Evolutionary conservation across 1,140 invertebrate species (phyloP), one percentile per base, ranked within the genome.

Genomic region (Bradysia coprophila): DNA sequence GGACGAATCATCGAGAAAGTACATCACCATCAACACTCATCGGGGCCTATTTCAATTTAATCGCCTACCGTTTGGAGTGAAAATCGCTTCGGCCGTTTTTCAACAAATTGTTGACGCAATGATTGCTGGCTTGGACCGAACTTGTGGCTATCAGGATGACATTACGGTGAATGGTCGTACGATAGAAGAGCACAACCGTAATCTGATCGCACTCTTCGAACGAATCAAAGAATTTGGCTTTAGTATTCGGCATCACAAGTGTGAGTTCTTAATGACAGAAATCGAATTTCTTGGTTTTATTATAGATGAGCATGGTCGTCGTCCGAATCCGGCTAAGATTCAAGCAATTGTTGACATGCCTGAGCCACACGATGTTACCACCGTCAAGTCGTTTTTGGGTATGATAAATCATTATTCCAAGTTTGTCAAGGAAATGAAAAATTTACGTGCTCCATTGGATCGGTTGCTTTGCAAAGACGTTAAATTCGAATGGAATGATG

Each of bases 281-380:
- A 19, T 41, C 15, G 45, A 45, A 41, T 64, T 55, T 44, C 43
- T 65, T 22, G 62, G 62, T 10, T 52, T 51, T 50, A 42, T 53
- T 13, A 52, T 66, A 13, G 43, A 56, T 39, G 48, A 51, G 38
- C 21, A 55, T 4, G 61, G 59, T 2, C 44, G 63, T 40, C 47
- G 46, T 13, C 48, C 54, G 1, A 48, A 57, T 44, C 41, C 42
- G 19, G 45, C 48, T 1, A 64, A 61, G 48, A 43, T 62, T 5
- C 31, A 53, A 3, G 55, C 59, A 6, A 63, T 67, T 18, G 19
- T 43, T 2, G 45, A 61, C 0, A 54, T 61, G 2, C 49, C 53
- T 13, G 41, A 21, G 40, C 59, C 64, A 2, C n/a, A n/a, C n/a
- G n/a, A n/a, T n/a, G n/a, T n/a, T n/a, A n/a, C n/a, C n/a, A n/a